A percentile compares a stretch with the other conserved stretches of the same genome.
These are phyloP conservation scores for Lomographa bimaculata DNA, from an alignment of 2,888 invertebrate species.

Conservation along the genomic window DNA sequence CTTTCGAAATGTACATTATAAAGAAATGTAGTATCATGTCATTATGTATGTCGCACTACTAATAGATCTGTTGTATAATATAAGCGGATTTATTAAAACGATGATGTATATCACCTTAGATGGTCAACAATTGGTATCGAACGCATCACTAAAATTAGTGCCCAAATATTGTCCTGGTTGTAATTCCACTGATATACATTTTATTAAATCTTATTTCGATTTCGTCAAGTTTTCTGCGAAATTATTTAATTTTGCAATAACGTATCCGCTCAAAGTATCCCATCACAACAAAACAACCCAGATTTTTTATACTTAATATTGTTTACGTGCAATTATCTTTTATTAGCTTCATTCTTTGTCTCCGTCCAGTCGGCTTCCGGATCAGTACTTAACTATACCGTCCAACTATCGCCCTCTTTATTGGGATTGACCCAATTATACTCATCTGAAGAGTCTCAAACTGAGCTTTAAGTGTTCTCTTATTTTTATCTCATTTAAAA, in stretches of 20 bases:
- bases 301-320: conserved; percentile 3
- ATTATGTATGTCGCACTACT: conserved; percentile 8
- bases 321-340: conserved; percentile 14
- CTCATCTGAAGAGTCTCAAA: conserved; percentile 1
- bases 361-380: conserved; percentile 15
- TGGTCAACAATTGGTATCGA: no score
- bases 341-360: conserved; percentile 19
- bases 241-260: no score
- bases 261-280: no score
- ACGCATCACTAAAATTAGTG: no score
- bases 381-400: conserved; percentile 4
- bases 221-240: no score
- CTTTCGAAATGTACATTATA: conserved; percentile 30
- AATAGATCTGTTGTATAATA: conserved; percentile 6
- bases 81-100: neutral
- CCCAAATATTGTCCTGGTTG: no score
- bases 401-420: conserved; percentile 10
- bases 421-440: conserved; percentile 23
- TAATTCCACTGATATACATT: no score
- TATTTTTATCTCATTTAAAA: neutral
- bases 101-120: no score
- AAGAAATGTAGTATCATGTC: conserved; percentile 13
- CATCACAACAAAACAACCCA: neutral
- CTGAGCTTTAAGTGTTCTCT: conserved; percentile 1
- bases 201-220: no score